Conservation (phyloP, 2,113 vertebrate genomes). For the Gopherus evgoodei region DNA sequence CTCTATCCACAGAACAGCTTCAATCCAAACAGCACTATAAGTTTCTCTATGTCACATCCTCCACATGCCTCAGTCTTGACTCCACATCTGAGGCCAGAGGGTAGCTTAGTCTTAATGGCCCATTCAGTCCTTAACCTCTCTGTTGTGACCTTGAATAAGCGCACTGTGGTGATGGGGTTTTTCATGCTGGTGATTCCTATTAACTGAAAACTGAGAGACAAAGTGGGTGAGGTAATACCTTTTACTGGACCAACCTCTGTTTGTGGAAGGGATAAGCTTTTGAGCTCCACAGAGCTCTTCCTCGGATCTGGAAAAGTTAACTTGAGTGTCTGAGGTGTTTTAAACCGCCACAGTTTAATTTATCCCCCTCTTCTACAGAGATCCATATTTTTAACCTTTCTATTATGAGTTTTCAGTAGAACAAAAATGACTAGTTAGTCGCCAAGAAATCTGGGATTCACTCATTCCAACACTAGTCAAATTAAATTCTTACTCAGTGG, state of each 20-base stretch:
- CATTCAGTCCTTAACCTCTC: background rate
- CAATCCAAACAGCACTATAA: background rate
- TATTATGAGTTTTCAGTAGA: background rate
- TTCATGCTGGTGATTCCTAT: background rate
- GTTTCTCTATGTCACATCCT: background rate
- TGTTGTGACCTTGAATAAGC: background rate
- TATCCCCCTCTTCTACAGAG: background rate
- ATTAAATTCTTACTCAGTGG: background rate
- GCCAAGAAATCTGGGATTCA: background rate
- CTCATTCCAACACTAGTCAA: background rate
- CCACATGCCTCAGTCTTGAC: rapidly evolving
- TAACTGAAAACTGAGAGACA: background rate
- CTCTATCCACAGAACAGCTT: background rate
- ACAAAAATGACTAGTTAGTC: background rate
- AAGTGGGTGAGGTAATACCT: background rate
- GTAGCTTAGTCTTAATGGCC: background rate
- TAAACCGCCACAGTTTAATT: background rate
- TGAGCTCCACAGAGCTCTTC: background rate
- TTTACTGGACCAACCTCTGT: background rate
- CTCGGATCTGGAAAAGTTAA: too few relatives aligned
- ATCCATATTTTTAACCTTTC: background rate
- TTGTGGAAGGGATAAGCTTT: background rate
- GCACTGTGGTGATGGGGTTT: background rate
- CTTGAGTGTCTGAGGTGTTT: too few relatives aligned
- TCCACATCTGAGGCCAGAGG: background rate